Conservation (phyloP, 2,888 invertebrate species). For the Limnephilus lunatus region DNA sequence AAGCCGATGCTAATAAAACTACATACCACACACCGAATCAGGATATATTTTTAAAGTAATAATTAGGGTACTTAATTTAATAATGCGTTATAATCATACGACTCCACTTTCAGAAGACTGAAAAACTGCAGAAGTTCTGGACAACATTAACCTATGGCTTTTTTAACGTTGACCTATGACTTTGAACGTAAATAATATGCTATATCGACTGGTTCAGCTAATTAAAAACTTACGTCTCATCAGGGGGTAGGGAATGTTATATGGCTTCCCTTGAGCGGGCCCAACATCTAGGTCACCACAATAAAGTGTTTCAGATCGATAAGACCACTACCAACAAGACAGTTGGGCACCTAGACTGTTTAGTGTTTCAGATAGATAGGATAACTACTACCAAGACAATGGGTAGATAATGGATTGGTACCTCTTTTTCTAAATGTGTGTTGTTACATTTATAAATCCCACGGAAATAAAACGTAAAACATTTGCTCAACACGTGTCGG, state of each 20-base stretch:
- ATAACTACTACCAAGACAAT: not conserved
- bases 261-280: conserved; percentile 7
- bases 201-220: not conserved
- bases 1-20: too few species aligned
- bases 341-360: not conserved
- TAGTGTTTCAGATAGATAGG: not conserved
- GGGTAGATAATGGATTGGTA: not conserved
- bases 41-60: not conserved
- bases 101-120: not conserved
- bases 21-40: too few species aligned
- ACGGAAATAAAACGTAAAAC: not conserved
- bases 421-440: not conserved
- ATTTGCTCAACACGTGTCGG: not conserved
- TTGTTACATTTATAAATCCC: not conserved
- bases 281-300: not conserved
- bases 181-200: not conserved
- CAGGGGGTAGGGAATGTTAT: not conserved
- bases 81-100: not conserved
- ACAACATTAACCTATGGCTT: not conserved
- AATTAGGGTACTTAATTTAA: not conserved
- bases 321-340: not conserved
- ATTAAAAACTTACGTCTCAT: not conserved
- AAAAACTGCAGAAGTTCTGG: too few species aligned
- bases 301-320: conserved; percentile 10
- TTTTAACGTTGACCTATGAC: conserved; percentile 7